Conservation (phyloP, 2,888 invertebrate genomes). For the Drosophila borealis region DNA sequence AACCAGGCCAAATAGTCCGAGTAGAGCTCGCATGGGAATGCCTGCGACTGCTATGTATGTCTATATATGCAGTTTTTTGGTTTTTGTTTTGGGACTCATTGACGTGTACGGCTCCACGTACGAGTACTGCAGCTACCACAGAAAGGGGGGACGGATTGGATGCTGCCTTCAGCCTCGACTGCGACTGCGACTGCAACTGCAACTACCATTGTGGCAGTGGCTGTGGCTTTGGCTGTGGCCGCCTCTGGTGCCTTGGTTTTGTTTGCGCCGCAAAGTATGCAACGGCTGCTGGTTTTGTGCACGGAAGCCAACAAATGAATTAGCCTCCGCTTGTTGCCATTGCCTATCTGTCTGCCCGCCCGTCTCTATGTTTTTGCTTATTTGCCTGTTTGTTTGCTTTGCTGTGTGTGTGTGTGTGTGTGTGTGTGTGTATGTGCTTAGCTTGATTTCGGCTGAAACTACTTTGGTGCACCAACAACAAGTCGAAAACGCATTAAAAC, state of each 20-base stretch:
- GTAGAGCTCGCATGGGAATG: slow-evolving; percentile 47
- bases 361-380: slow-evolving; percentile 35
- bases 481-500: slow-evolving; percentile 78
- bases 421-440: slow-evolving; percentile 15
- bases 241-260: slow-evolving; percentile 70
- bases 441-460: slow-evolving; percentile 45
- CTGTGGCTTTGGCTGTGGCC: slow-evolving; percentile 31
- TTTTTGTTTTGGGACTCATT: slow-evolving; percentile 74
- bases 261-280: slow-evolving; percentile 79
- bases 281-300: slow-evolving; percentile 74
- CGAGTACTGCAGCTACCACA: slow-evolving; percentile 29
- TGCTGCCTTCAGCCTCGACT: slow-evolving; percentile 26
- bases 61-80: slow-evolving; percentile 43
- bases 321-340: slow-evolving; percentile 55
- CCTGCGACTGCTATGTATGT: slow-evolving; percentile 39
- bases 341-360: slow-evolving; percentile 19
- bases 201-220: slow-evolving; percentile 24
- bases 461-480: slow-evolving; percentile 59
- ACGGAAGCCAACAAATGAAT: slow-evolving; percentile 64
- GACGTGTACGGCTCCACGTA: slow-evolving; percentile 61
- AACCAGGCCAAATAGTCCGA: slow-evolving; percentile 54
- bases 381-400: slow-evolving; percentile 36
- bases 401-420: slow-evolving; percentile 11
- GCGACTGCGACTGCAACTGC: slow-evolving; percentile 16
- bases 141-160: slow-evolving; percentile 24